phyloP scores from a whole-genome alignment of 2,113 vertebrate species.

The Solenodon paradoxus region DNA sequence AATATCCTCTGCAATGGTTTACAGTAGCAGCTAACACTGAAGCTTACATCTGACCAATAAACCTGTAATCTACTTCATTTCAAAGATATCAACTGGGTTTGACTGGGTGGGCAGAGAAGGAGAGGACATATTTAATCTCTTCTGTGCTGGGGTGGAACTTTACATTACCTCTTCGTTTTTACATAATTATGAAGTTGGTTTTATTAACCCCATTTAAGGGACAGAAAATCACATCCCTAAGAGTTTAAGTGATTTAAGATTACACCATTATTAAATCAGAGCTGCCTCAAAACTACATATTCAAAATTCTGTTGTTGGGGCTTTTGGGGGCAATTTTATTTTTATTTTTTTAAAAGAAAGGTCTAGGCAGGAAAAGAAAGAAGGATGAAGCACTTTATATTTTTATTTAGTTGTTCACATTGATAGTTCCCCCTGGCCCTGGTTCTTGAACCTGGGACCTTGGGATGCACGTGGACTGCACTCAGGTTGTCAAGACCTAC shows the following conservation, averaged over 20 bases:
- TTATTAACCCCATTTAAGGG: not conserved
- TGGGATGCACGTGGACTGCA: too few species aligned
- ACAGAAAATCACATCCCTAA: not conserved
- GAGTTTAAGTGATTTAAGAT: not conserved
- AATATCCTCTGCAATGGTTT: not conserved
- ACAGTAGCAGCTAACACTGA: slow-evolving; percentile 1
- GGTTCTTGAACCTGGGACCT: too few species aligned
- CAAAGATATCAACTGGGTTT: not conserved
- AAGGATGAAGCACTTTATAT: too few species aligned
- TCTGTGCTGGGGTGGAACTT: not conserved
- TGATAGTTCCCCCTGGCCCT: too few species aligned
- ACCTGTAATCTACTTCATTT: not conserved
- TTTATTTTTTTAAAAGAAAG: too few species aligned
- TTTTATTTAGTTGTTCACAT: too few species aligned
- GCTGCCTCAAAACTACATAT: not conserved
- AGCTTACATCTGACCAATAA: not conserved
- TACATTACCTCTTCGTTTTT: not conserved
- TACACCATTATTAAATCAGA: not conserved
- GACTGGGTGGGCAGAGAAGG: not conserved
- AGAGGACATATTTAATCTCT: not conserved
- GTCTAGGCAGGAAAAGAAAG: too few species aligned
- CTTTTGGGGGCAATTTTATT: too few species aligned
- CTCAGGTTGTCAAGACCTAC: too few species aligned
- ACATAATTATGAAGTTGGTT: not conserved
- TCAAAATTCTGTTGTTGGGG: too few species aligned